Base-by-base conservation (phyloP, 2,888 invertebrate species). In the Scrobipalpa costella region DNA sequence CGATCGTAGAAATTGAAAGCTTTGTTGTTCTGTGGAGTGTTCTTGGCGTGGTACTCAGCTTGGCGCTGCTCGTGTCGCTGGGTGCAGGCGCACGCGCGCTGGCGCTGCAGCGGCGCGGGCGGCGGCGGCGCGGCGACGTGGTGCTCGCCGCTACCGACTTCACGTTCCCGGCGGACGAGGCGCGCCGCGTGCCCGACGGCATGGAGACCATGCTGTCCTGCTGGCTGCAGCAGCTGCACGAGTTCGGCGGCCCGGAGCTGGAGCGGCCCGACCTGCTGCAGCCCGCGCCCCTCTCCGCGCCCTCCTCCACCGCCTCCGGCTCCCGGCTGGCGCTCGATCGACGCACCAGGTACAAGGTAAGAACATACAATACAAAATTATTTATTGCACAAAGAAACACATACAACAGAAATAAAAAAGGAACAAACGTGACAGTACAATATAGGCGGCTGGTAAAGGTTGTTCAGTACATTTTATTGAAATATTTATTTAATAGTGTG, bases 121-220 rank as follows among this genome's bases (percentile, higher is more conserved):
- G 79, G 65, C 67, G 75, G 67, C 71, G 79, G 65, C 72, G 74
- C 63, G 67, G 73, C 58, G 71, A 77, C 71, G 72, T 76, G 63
- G 73, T 84, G 70, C 75, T 81, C 5, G 61, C 72, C n/a, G 70
- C 77, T 8, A 62, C 65, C 0, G 79, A 84, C 64, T 80, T 84
- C 69, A 67, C 76, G 19, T 80, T 81, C 69, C 80, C 86, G 68
- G 75, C 81, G 71, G 77, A 84, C 70, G 52, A 86, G 71, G 78
- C 77, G 44, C 80, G 84, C 5, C 82, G 86, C 66, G 84, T 88
- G 47, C 88, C 85, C 57, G 96, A 96, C 79, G 96, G 96, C 65
- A 96, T 96, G 84, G 96, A 96, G 83, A 95, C 95, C 63, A 96
- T 96, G 96, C 92, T 96, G 17, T 95, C 96, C 75, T 96, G 96